Conservation (phyloP, 2,113 vertebrate species). For the Xerus inauris region DNA sequence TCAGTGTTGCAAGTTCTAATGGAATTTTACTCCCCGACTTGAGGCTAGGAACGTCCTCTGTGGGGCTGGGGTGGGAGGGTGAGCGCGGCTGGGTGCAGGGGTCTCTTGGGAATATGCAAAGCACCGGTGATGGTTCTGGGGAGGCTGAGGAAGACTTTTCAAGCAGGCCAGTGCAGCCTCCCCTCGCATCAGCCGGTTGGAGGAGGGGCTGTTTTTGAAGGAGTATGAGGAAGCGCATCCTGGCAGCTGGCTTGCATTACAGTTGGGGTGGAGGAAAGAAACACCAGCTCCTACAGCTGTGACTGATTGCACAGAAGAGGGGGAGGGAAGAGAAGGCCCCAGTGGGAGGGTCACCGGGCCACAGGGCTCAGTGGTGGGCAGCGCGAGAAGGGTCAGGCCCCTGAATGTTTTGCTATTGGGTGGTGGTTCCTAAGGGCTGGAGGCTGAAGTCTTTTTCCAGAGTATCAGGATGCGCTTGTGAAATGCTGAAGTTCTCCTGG, state of each 20-base stretch:
- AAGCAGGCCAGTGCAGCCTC: neutral
- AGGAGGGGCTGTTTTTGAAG: slow-evolving; percentile 50
- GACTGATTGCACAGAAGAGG: slow-evolving; percentile 1
- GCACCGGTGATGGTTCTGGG: slow-evolving; percentile 16
- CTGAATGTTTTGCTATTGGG: neutral
- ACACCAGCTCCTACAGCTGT: slow-evolving; percentile 38
- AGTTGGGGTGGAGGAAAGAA: slow-evolving; percentile 17
- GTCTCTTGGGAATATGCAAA: neutral
- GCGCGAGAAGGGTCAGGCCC: neutral
- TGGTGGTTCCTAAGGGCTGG: neutral
- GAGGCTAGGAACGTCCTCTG: neutral
- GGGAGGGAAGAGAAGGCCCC: slow-evolving; percentile 10
- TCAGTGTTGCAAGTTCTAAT: neutral
- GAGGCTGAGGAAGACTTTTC: neutral
- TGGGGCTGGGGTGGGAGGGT: neutral
- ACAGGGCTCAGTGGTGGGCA: neutral
- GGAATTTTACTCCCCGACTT: neutral
- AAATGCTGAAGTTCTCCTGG: neutral
- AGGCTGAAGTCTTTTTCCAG: neutral
- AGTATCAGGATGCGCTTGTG: neutral
- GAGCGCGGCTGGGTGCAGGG: neutral
- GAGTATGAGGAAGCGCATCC: neutral
- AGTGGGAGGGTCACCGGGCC: neutral
- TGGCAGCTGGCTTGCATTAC: slow-evolving; percentile 74
- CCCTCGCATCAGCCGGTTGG: neutral